Evolutionary conservation across 2,888 invertebrate species (phyloP).

Genomic region (Tipula vernalis): DNA sequence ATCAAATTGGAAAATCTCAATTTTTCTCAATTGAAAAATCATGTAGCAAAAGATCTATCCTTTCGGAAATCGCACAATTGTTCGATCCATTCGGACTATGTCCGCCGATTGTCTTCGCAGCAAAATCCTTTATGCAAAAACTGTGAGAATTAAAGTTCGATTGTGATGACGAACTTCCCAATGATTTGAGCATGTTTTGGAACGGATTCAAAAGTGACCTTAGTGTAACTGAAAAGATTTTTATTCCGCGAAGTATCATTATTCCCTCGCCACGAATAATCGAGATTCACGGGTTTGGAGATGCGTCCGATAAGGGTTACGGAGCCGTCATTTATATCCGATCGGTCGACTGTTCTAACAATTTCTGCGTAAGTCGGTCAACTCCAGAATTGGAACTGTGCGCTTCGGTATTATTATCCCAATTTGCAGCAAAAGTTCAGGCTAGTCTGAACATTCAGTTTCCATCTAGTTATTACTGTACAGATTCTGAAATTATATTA

Average conservation of each 20-base stretch:
- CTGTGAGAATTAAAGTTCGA: background rate
- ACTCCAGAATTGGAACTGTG: background rate
- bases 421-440: background rate
- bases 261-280: too few relatives aligned
- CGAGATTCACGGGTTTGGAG: background rate
- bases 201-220: background rate
- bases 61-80: background rate
- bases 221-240: background rate
- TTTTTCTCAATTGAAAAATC: background rate
- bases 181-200: background rate
- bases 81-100: background rate
- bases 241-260: background rate
- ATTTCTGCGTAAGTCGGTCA: too few relatives aligned
- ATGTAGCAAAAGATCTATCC: background rate
- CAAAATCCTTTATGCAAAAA: background rate
- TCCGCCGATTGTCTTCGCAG: too few relatives aligned
- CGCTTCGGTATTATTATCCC: background rate
- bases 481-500: background rate
- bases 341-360: too few relatives aligned
- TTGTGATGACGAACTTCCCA: background rate
- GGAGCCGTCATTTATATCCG: too few relatives aligned
- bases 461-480: background rate
- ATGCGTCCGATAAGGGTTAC: too few relatives aligned
- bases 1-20: background rate
- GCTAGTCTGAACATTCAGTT: background rate